A percentile compares a stretch with the other conserved stretches of the same genome.
Conservation (phyloP, 2,797 vertebrate genomes). For the Threskiornis aethiopicus region DNA sequence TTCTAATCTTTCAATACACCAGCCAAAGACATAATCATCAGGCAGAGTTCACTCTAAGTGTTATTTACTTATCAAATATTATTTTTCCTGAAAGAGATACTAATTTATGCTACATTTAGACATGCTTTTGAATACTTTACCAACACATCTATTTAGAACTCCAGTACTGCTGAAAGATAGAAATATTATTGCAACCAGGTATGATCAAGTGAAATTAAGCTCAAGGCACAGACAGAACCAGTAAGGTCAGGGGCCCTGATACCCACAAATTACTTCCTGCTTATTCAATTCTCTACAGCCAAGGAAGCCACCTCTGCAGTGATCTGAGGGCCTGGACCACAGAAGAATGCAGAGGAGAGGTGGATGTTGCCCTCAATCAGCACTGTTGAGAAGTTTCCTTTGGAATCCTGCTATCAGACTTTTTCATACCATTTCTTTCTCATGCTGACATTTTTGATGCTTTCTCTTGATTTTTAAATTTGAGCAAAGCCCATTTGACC, state of each 20-base stretch:
- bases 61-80: slow-evolving; percentile 11
- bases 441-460: background rate
- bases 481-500: background rate
- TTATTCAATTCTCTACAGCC: background rate
- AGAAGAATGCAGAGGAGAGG: background rate
- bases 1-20: background rate
- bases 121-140: background rate
- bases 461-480: background rate
- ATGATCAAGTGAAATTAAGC: background rate
- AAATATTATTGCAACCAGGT: background rate
- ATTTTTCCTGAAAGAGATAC: background rate
- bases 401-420: background rate
- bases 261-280: background rate
- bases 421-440: background rate
- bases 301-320: background rate
- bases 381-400: background rate
- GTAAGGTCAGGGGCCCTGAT: background rate
- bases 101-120: background rate
- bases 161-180: background rate
- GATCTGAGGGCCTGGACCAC: background rate
- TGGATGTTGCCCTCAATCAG: background rate
- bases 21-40: background rate
- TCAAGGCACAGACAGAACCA: background rate
- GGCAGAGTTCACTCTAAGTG: background rate
- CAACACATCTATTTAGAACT: background rate